These are phyloP conservation scores for Sycophila sp. DNA, from an alignment of 1,140 invertebrate species.

Conservation along the genomic window DNA sequence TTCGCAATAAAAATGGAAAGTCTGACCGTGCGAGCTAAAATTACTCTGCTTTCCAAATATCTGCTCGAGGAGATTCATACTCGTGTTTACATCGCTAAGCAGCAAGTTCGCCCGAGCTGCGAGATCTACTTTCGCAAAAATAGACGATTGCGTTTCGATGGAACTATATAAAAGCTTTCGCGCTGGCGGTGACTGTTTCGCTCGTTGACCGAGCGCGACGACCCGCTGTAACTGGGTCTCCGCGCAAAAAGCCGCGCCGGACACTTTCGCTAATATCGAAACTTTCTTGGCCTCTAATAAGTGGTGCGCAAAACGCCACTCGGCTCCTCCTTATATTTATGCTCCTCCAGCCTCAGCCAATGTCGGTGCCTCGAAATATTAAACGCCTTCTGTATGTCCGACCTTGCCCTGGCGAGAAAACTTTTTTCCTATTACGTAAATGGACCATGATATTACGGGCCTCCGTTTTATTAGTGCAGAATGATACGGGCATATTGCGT, in stretches of 20 bases:
- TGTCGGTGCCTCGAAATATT: constrained; percentile 6
- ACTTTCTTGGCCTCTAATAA: constrained; percentile 40
- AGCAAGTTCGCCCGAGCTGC: background rate
- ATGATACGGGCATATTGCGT: no score
- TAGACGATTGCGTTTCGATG: background rate
- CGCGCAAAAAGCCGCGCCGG: background rate
- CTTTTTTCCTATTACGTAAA: background rate
- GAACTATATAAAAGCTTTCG: background rate
- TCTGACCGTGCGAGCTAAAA: background rate
- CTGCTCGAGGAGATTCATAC: background rate
- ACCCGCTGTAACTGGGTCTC: background rate
- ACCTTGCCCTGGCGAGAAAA: background rate
- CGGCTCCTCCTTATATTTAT: background rate
- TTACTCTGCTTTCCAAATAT: constrained; percentile 2
- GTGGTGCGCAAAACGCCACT: background rate
- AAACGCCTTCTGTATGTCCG: no score
- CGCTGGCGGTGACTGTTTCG: background rate
- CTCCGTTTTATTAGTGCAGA: no score
- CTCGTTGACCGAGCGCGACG: background rate
- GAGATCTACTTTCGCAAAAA: constrained; percentile 3
- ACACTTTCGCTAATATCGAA: constrained; percentile 45
- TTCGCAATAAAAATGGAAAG: no score
- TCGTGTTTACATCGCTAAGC: background rate
- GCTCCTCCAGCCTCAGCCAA: background rate
- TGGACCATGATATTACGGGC: background rate